Evolutionary conservation across 1,140 invertebrate genomes (phyloP).

Genomic region (Rhagoletis zephyria): DNA sequence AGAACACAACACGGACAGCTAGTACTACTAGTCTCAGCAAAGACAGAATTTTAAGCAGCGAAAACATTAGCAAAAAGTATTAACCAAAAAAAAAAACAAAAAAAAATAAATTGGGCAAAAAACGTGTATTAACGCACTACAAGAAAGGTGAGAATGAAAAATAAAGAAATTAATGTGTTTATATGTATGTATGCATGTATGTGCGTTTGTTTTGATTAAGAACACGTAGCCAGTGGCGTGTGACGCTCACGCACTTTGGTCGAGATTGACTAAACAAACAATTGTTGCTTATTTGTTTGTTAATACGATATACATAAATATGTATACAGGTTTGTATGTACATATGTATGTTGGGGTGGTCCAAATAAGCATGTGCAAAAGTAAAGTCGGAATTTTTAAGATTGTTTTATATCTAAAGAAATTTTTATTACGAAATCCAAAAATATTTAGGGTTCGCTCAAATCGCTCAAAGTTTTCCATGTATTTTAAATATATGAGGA

Average conservation of each 20-base stretch:
- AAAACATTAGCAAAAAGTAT: slow-evolving; percentile 4
- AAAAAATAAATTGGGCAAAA: background rate
- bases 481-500: too few species aligned
- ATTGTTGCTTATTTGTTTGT: background rate
- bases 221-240: background rate
- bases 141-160: background rate
- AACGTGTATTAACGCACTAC: background rate
- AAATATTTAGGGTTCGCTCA: too few species aligned
- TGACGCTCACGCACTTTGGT: slow-evolving; percentile 13
- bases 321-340: background rate
- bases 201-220: background rate
- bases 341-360: background rate
- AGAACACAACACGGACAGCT: background rate
- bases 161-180: background rate
- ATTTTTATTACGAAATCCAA: too few species aligned
- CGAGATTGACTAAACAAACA: background rate
- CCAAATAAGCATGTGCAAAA: too few species aligned
- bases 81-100: too few species aligned
- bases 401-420: too few species aligned
- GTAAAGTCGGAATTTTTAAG: too few species aligned
- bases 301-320: background rate
- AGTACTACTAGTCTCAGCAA: background rate
- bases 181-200: background rate
- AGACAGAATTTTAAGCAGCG: background rate
- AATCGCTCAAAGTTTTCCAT: too few species aligned